Evolutionary conservation across 2,113 vertebrate genomes (phyloP), one percentile per base, ranked within the genome.

Genomic region (Rhagologus leucostigma): DNA sequence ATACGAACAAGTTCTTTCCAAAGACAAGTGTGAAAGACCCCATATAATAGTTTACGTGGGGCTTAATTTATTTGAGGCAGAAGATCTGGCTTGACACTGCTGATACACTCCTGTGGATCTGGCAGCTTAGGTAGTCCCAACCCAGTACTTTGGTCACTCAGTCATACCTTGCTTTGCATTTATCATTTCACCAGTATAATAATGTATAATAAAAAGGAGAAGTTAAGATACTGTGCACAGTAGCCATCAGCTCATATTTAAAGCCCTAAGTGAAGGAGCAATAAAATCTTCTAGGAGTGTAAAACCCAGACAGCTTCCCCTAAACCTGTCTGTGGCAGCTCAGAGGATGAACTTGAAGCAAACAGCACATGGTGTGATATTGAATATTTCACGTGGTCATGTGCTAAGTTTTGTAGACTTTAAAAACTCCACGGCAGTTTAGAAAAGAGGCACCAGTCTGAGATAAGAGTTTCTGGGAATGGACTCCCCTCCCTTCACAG

Each of bases 301-400:
- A 88, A 95, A 97, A 94, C 24, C 26, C 35, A 21, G 67, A 62
- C 46, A 65, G 63, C 46, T 96, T 87, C 86, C 33, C 41, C 63
- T 90, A 85, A 94, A 87, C 56, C 91, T 55, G 49, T 53, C 77
- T 79, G 64, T 53, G 46, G 65, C 5, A 22, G 73, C 62, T 94
- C 78, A 80, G 30, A 77, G 35, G 30, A 17, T 76, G 55, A 79
- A 77, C 63, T 76, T 59, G 84, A 88, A 91, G 65, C 32, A 83
- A 80, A 47, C 47, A 62, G 78, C 32, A 71, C 78, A 13, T 73
- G 78, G 84, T 80, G 94, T 32, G 82, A 69, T 70, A 47, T 4
- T 77, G 93, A 93, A 86, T 50, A 19, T 80, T 87, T 62, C 1
- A 37, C n/a, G 1, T 62, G 56, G 39, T 50, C 62, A 18, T 1